Evolutionary conservation across 2,888 invertebrate species (phyloP), one percentile per base, ranked within the genome.

Genomic region (Sericinus montela): DNA sequence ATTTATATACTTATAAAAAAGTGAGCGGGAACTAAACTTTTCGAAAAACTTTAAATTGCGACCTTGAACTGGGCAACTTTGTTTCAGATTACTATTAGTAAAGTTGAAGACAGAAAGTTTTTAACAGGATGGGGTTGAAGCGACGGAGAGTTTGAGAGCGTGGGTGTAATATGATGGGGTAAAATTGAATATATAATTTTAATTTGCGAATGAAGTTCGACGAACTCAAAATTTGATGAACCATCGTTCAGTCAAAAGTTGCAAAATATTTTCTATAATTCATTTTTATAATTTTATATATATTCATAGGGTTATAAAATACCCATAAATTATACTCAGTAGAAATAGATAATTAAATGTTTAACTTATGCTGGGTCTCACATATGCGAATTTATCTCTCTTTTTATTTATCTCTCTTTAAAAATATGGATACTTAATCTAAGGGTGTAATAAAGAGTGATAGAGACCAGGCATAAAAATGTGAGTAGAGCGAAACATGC

Each of bases 11-110:
- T 85, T 86, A 85, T 84, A 87, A 87, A 87, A 88, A 88, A 87
- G 81, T 84, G 81, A 80, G 81, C 77, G 85, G 80, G 77, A 81
- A 86, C 75, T 75, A 79, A 85, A 85, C 75, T 87, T 88, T 87
- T 83, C 80, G 81, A 84, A 89, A 89, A 89, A 89, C 89, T 89
- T 89, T 89, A 89, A 89, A 89, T 89, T 89, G 88, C 88, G 88
- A 85, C 89, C 89, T 89, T 89, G 89, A 89, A 89, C 89, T 73
- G 80, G 65, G 67, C 71, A 86, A 87, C 80, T 88, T 86, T 84
- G 86, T 82, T 86, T 84, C 70, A 78, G 87, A 86, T 89, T 87
- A 88, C 83, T 88, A 89, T 82, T 86, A 87, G 85, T 83, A 70
- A 71, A 78, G 76, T 79, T 73, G 68, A 74, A 76, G 71, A 67